Percentiles rank a stretch among this genome's conserved stretches.
Conservation (phyloP, 2,797 vertebrate genomes). For the Spinibarbus caldwelli region DNA sequence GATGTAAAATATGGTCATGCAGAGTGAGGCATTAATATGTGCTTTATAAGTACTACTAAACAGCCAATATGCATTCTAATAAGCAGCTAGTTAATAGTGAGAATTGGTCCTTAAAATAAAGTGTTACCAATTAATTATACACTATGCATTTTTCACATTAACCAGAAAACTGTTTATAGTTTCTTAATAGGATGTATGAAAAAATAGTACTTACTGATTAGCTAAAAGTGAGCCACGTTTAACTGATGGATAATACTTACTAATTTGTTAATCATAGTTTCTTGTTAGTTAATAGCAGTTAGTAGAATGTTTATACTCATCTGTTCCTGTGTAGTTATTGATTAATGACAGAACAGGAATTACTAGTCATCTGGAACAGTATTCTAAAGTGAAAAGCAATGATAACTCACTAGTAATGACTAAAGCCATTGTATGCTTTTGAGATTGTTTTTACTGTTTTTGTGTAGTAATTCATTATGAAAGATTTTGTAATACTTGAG, state of each 20-base stretch:
- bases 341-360: neutral
- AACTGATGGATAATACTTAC: neutral
- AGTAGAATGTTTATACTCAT: neutral
- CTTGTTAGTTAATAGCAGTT: neutral
- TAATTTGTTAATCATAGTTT: neutral
- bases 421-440: neutral
- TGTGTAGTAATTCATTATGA: neutral
- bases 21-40: neutral
- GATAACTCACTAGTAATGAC: neutral
- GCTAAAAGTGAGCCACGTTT: too few relatives aligned
- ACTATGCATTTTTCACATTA: neutral
- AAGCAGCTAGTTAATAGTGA: too few relatives aligned
- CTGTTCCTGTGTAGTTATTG: neutral
- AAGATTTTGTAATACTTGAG: neutral
- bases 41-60: neutral
- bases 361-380: neutral
- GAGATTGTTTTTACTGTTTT: neutral
- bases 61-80: too few relatives aligned
- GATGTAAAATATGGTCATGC: neutral
- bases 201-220: too few relatives aligned
- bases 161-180: neutral
- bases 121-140: too few relatives aligned
- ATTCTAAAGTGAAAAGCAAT: neutral
- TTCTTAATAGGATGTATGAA: neutral
- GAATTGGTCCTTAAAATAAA: too few relatives aligned